phyloP scores from a whole-genome alignment of 2,113 vertebrate species.

The Todiramphus saurophagus region DNA sequence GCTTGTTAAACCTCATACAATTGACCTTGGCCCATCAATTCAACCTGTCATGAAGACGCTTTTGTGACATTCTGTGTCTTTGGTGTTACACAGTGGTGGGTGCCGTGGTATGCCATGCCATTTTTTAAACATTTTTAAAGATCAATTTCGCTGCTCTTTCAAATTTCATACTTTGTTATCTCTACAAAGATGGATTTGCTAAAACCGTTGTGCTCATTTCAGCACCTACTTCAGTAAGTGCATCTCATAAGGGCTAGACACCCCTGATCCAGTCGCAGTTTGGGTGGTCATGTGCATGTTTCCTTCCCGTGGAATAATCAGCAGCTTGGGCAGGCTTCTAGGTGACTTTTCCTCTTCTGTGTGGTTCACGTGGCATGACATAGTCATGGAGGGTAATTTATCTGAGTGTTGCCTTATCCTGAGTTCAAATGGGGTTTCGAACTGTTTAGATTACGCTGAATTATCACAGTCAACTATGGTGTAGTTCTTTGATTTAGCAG shows the following conservation, averaged over 20 bases:
- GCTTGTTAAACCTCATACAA: no score
- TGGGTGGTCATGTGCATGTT: neutral
- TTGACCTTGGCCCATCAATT: no score
- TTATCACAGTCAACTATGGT: neutral
- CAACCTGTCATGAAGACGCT: neutral
- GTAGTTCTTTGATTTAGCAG: neutral
- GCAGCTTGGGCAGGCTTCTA: neutral
- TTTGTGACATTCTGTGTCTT: neutral
- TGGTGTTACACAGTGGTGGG: accelerated
- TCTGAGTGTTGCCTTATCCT: neutral
- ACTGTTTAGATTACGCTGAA: neutral
- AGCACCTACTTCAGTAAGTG: neutral
- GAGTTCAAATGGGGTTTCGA: neutral
- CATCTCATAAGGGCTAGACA: neutral
- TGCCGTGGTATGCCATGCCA: neutral
- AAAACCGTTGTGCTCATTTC: neutral
- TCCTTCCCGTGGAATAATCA: neutral
- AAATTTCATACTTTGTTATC: neutral
- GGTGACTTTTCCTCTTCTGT: neutral
- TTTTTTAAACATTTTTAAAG: neutral
- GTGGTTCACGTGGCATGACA: neutral
- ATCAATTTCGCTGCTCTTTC: neutral
- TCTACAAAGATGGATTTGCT: neutral
- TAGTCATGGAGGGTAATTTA: neutral
- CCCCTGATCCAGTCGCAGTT: accelerated